Percentiles rank a stretch among this genome's conserved stretches.
Evolutionary conservation across 2,113 vertebrate genomes (phyloP).

Genomic region (Psilopogon haemacephalus): DNA sequence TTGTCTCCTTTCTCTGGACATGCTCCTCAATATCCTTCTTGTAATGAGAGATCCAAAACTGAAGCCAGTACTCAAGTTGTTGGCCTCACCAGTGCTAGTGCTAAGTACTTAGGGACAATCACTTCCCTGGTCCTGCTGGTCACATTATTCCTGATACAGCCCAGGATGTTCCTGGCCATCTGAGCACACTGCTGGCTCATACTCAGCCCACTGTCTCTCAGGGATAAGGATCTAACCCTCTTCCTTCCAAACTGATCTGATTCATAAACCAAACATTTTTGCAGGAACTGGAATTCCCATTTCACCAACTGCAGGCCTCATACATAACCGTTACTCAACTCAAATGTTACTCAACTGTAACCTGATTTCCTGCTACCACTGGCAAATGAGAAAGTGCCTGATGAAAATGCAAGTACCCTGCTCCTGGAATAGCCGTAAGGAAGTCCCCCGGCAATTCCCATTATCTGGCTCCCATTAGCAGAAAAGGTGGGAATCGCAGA

Average conservation of each 20-base stretch:
- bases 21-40: too few relatives aligned
- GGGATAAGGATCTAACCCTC: not conserved
- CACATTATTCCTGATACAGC: too few relatives aligned
- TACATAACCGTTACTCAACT: not conserved
- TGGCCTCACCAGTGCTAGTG: too few relatives aligned
- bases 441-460: not conserved
- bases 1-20: too few relatives aligned
- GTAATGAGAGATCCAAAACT: too few relatives aligned
- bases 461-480: conserved; percentile 28
- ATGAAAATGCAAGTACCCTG: conserved; percentile 43
- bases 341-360: not conserved
- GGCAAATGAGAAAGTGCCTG: conserved; percentile 27
- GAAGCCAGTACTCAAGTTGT: too few relatives aligned
- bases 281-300: not conserved
- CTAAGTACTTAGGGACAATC: too few relatives aligned
- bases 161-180: too few relatives aligned
- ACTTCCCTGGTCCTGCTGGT: too few relatives aligned
- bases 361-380: not conserved
- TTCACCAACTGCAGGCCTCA: not conserved
- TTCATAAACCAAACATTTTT: not conserved
- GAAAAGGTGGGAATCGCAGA: conserved; percentile 42
- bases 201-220: too few relatives aligned
- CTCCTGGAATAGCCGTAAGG: conserved; percentile 19
- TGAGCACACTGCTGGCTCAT: too few relatives aligned
- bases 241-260: not conserved